These are phyloP conservation scores for Chroicocephalus ridibundus DNA, from an alignment of 2,113 vertebrate genomes.

Conservation along the genomic window DNA sequence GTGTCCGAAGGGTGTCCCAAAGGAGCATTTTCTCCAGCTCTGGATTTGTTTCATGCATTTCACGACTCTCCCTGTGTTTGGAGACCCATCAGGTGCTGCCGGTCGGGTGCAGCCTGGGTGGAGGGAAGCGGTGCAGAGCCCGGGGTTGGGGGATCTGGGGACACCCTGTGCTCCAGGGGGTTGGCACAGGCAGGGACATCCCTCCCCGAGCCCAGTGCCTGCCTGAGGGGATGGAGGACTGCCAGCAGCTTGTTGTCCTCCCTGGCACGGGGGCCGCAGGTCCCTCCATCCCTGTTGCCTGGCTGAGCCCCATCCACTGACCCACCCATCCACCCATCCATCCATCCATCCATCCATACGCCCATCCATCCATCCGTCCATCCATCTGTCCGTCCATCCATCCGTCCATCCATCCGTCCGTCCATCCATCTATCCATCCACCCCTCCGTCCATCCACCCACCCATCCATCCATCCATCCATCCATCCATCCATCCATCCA, in stretches of 20 bases:
- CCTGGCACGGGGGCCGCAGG: rapidly evolving
- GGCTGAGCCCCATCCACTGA: background rate
- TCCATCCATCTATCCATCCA: too few species aligned
- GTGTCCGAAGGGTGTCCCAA: background rate
- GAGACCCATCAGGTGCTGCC: rapidly evolving
- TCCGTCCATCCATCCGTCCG: too few species aligned
- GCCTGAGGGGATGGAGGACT: background rate
- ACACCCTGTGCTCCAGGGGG: background rate
- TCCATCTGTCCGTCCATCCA: too few species aligned
- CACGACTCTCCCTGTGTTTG: rapidly evolving
- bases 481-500: too few species aligned
- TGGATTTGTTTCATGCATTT: rapidly evolving
- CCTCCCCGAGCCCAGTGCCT: background rate
- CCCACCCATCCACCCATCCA: too few species aligned
- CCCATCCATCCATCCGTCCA: too few species aligned
- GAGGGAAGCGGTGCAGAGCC: background rate
- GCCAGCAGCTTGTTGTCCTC: background rate
- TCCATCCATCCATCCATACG: too few species aligned
- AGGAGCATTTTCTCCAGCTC: background rate
- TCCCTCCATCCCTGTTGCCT: rapidly evolving
- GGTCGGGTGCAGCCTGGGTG: rapidly evolving
- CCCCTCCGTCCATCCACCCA: too few species aligned
- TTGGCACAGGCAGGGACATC: rapidly evolving
- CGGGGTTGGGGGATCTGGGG: rapidly evolving
- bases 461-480: too few species aligned